Evolutionary conservation across 1,140 invertebrate genomes (phyloP).

Genomic region (Cotesia chilonis): DNA sequence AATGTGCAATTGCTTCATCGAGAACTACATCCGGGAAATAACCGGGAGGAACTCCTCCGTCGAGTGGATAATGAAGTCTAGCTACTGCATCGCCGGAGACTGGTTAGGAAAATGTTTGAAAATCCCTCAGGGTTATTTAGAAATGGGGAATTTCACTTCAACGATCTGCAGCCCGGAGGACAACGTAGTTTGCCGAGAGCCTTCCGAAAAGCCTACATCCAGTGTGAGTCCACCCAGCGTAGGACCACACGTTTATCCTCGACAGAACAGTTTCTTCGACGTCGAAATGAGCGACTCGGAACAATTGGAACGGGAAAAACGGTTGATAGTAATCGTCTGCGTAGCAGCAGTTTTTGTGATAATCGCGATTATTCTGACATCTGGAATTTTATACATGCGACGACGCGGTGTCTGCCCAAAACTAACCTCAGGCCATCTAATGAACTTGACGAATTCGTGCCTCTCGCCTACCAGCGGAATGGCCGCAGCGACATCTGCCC

Average conservation of each 20-base stretch:
- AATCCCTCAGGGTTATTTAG: slow-evolving; percentile 70
- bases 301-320: slow-evolving; percentile 59
- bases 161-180: slow-evolving; percentile 66
- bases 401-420: slow-evolving; percentile 67
- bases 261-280: slow-evolving; percentile 58
- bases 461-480: slow-evolving; percentile 58
- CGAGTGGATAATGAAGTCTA: slow-evolving; percentile 66
- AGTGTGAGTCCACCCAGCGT: slow-evolving; percentile 59
- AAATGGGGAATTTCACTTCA: slow-evolving; percentile 71
- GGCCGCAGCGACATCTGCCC: slow-evolving; percentile 65
- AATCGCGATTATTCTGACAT: slow-evolving; percentile 64
- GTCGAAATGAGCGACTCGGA: slow-evolving; percentile 61
- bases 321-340: slow-evolving; percentile 65
- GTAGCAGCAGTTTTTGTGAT: slow-evolving; percentile 64
- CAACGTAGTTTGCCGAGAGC: slow-evolving; percentile 55
- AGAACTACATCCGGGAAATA: slow-evolving; percentile 66
- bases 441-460: slow-evolving; percentile 55
- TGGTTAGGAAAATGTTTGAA: slow-evolving; percentile 72
- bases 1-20: slow-evolving; percentile 71
- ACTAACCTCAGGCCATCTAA: slow-evolving; percentile 52
- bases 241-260: slow-evolving; percentile 59
- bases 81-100: slow-evolving; percentile 71
- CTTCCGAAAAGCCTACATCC: slow-evolving; percentile 48
- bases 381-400: slow-evolving; percentile 67
- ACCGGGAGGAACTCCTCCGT: slow-evolving; percentile 58